These are phyloP conservation scores for Geotrypetes seraphini DNA, from an alignment of 2,797 vertebrate genomes.

Conservation along the genomic window DNA sequence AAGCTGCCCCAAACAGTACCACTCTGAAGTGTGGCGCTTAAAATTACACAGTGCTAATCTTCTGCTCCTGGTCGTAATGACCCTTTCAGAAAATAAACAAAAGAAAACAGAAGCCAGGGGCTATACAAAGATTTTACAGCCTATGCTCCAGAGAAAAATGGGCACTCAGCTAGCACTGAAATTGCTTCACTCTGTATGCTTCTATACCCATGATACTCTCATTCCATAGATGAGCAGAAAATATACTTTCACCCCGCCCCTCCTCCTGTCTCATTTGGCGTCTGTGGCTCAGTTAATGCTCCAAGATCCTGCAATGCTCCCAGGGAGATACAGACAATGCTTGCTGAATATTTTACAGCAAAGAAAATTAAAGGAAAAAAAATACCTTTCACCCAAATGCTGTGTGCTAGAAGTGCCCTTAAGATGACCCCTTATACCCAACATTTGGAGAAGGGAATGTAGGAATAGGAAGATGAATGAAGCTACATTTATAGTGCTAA, in stretches of 20 bases:
- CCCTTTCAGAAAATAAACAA: constrained; percentile 33
- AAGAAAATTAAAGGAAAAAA: not conserved
- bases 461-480: too few species aligned
- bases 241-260: constrained; percentile 42
- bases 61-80: constrained; percentile 24
- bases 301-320: constrained; percentile 32
- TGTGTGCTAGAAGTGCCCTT: constrained; percentile 15
- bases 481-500: too few species aligned
- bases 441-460: too few species aligned
- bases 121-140: constrained; percentile 44
- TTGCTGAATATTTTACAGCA: constrained; percentile 18
- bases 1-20: not conserved
- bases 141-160: constrained; percentile 53
- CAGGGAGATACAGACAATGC: constrained; percentile 22
- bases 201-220: constrained; percentile 52
- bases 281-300: constrained; percentile 38
- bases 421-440: constrained; percentile 23
- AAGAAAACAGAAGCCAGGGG: constrained; percentile 39
- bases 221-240: constrained; percentile 52
- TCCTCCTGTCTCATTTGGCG: constrained; percentile 25
- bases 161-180: constrained; percentile 51
- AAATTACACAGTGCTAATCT: constrained; percentile 24
- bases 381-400: constrained; percentile 15
- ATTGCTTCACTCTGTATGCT: constrained; percentile 48
- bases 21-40: constrained; percentile 2